Percentiles rank a stretch among this genome's conserved stretches.
Conservation (phyloP, 2,888 invertebrate species). For the Steinernema carpocapsae region DNA sequence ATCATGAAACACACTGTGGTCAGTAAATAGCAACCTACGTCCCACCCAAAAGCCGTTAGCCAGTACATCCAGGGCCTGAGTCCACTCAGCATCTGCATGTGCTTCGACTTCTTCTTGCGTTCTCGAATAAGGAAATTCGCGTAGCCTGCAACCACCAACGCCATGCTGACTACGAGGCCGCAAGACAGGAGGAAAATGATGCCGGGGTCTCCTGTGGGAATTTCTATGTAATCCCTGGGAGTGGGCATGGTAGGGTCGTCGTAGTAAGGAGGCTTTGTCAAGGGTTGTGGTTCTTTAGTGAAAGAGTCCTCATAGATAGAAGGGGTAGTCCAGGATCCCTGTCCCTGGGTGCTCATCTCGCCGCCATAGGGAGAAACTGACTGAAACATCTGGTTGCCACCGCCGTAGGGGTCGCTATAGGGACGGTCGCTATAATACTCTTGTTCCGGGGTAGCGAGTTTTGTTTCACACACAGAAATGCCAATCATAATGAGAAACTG, state of each 20-base stretch:
- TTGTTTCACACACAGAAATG: constrained; percentile 47
- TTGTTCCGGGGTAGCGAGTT: constrained; percentile 42
- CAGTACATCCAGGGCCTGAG: constrained; percentile 62
- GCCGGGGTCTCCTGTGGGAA: constrained; percentile 46
- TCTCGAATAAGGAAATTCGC: constrained; percentile 60
- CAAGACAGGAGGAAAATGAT: constrained; percentile 47
- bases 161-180: constrained; percentile 43
- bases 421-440: constrained; percentile 44
- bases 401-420: constrained; percentile 38
- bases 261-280: no score
- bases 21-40: constrained; percentile 54
- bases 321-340: constrained; percentile 39
- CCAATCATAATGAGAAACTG: constrained; percentile 44
- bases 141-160: constrained; percentile 53
- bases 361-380: no score
- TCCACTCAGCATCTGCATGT: constrained; percentile 60
- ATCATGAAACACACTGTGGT: constrained; percentile 50
- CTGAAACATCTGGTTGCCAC: constrained; percentile 1
- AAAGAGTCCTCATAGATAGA: not conserved
- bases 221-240: no score
- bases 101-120: constrained; percentile 62
- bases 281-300: not conserved
- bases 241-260: constrained; percentile 59
- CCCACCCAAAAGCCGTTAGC: constrained; percentile 59
- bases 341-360: no score